Evolutionary conservation across 92 coral and sea anemone species (phyloP).

Genomic region (Umimayanthus kanabou): DNA sequence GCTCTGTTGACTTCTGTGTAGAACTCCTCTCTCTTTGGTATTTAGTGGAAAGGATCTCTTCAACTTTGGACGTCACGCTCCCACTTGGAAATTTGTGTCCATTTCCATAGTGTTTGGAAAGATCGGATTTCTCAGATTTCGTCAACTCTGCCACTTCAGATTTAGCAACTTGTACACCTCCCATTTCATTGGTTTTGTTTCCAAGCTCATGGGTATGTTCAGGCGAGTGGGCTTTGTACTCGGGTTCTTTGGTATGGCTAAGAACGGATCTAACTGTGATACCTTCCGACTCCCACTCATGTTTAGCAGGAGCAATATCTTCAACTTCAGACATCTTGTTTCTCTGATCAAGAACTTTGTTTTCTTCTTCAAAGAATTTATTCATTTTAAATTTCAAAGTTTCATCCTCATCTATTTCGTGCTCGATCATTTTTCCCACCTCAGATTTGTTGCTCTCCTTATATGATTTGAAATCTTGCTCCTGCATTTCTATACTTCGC

Average conservation of each 20-base stretch:
- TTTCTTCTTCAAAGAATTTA: constrained; percentile 34
- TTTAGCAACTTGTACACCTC: not conserved
- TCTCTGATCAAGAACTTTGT: constrained; percentile 8
- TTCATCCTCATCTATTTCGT: constrained; percentile 5
- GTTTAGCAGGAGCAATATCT: not conserved
- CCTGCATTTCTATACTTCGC: not conserved
- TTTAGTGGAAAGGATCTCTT: not conserved
- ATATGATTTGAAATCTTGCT: not conserved
- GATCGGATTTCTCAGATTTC: not conserved
- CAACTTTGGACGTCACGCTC: not conserved
- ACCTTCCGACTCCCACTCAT: not conserved
- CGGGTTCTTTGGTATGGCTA: not conserved
- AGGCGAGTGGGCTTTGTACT: not conserved
- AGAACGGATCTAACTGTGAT: not conserved
- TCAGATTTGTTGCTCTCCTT: not conserved
- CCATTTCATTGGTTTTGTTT: not conserved
- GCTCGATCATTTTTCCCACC: not conserved
- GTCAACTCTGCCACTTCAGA: not conserved
- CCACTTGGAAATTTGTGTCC: not conserved
- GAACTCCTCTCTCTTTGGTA: not conserved
- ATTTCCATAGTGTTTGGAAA: not conserved
- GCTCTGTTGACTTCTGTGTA: constrained; percentile 5
- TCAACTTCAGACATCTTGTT: not conserved
- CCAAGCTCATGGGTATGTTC: not conserved
- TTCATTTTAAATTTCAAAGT: constrained; percentile 28